Evolutionary conservation across 2,888 invertebrate species (phyloP), one percentile per base, ranked within the genome.

Genomic region (Icerya purchasi): DNA sequence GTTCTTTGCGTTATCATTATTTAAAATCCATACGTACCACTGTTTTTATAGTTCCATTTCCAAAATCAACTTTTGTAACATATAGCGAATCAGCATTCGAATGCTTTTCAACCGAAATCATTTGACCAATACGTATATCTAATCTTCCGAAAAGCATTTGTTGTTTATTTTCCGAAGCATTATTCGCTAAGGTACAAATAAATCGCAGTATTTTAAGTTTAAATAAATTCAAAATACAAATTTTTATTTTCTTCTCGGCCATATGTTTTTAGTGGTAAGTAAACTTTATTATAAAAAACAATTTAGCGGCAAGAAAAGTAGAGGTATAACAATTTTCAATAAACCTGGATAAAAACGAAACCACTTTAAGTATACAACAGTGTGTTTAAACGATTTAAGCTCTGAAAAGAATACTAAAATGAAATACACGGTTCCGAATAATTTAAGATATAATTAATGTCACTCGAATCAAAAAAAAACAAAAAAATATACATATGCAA

Each of bases 51-150:
- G 77, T 74, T 61, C 71, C 75, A 72, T 86, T 86, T 19, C 87
- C 92, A 58, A 93, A 70, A 72, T 93, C 90, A 67, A 94, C 88
- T 72, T 86, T 85, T 68, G 90, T 84, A n/a, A 94, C 83, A 73
- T 91, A 94, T 25, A 94, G 76, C 54, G 83, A 77, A 72, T 93
- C 91, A 10, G 92, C 93, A 72, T 93, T 90, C 0, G 92, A 91
- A 75, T 94, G 93, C 70, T 80, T 80, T 1, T 80, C 76, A 2
- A 90, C 85, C 67, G 86, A 83, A 2, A 88, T 74, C 66, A 94
- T 85, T 70, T 83, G 83, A 50, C 94, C 94, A 58, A 94, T 81
- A 66, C 90, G 77, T 51, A 94, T 83, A 70, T 94, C 91, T 55
- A 94, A 74, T 64, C 84, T 79, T 22, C 67, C 63, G 22, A 67